A percentile compares a stretch with the other conserved stretches of the same genome.
Conservation (phyloP, 2,888 invertebrate genomes). For the Heliothis peltigera region DNA sequence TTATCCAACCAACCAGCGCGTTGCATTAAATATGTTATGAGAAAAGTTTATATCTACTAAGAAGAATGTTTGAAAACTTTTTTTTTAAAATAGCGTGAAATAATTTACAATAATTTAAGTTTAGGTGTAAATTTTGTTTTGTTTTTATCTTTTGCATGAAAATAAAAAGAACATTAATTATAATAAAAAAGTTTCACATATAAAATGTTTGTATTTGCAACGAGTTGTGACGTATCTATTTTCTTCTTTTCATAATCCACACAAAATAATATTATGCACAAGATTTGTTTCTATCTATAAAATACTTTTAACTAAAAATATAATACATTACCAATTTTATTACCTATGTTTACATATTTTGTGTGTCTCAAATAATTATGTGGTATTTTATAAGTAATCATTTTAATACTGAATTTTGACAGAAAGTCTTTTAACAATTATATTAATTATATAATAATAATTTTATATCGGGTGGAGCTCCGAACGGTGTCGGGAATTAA, state of each 20-base stretch:
- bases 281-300: constrained; percentile 20
- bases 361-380: constrained; percentile 12
- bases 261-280: constrained; percentile 33
- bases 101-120: constrained; percentile 7
- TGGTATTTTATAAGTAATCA: too few species aligned
- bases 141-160: constrained; percentile 53
- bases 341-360: constrained; percentile 22
- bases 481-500: neutral
- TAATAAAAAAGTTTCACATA: constrained; percentile 18
- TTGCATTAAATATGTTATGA: constrained; percentile 45
- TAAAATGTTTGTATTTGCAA: constrained; percentile 19
- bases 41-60: constrained; percentile 4
- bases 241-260: constrained; percentile 51
- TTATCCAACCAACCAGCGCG: constrained; percentile 68
- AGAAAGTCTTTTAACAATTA: too few species aligned
- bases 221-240: constrained; percentile 46
- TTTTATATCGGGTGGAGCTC: neutral
- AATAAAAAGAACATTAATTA: constrained; percentile 29
- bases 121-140: constrained; percentile 19
- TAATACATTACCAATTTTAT: constrained; percentile 2
- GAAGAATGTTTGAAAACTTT: constrained; percentile 1
- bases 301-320: neutral
- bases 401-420: too few species aligned
- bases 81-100: constrained; percentile 12
- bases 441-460: too few species aligned